These are phyloP conservation scores for Portunus trituberculatus DNA, from an alignment of 1,140 invertebrate genomes.

Conservation along the genomic window DNA sequence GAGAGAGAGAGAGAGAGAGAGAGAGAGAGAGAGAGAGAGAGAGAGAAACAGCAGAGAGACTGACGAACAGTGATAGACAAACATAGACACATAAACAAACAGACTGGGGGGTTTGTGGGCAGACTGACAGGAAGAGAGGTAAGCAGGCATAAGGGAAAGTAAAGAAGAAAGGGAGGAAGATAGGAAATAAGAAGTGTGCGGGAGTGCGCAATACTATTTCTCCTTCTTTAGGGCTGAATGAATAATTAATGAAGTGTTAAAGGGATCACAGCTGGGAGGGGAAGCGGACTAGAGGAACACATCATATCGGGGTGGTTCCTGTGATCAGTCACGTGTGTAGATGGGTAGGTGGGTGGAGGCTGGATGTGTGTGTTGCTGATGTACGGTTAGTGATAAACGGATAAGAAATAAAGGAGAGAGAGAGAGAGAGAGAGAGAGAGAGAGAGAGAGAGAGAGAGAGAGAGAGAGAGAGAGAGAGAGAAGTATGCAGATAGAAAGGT, in stretches of 20 bases:
- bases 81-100: no score
- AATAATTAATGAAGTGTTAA: constrained; percentile 24
- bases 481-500: no score
- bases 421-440: no score
- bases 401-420: no score
- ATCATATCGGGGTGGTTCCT: background rate
- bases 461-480: no score
- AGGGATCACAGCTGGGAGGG: background rate
- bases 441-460: no score
- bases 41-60: no score
- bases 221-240: background rate
- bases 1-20: no score
- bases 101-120: no score
- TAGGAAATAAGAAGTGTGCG: background rate
- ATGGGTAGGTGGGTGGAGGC: background rate
- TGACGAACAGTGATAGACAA: no score
- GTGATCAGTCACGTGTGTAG: background rate
- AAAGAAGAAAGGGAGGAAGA: background rate
- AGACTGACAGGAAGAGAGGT: no score
- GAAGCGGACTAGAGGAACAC: background rate
- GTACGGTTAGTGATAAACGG: background rate
- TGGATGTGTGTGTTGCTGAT: background rate
- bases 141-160: background rate
- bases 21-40: no score
- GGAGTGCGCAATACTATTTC: background rate